phyloP scores from a whole-genome alignment of 1,140 invertebrate species.

The Caerostris darwini region DNA sequence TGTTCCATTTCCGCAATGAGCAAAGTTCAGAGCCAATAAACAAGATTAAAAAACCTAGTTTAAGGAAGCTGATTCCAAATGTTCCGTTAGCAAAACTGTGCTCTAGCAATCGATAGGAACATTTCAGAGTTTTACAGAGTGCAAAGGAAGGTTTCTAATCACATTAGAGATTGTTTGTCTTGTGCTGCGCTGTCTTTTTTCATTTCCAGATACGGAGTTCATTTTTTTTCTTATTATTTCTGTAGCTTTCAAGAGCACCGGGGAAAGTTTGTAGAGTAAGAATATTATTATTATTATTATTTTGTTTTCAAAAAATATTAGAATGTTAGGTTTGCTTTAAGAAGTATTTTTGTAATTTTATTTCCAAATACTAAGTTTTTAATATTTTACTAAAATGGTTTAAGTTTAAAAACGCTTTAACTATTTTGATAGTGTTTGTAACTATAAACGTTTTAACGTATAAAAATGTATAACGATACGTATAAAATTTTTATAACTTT shows the following conservation, averaged over 20 bases:
- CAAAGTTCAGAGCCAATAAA: constrained; percentile 31
- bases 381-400: no score
- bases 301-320: neutral
- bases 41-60: constrained; percentile 63
- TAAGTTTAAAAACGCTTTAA: no score
- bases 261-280: neutral
- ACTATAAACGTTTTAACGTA: no score
- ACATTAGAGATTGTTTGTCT: constrained; percentile 63
- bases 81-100: neutral
- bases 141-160: constrained; percentile 34
- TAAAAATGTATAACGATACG: no score
- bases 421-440: no score
- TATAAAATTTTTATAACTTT: no score
- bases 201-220: neutral
- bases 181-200: neutral
- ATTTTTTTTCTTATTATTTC: constrained; percentile 4
- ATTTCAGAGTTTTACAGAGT: constrained; percentile 37
- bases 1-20: constrained; percentile 3
- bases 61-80: constrained; percentile 53
- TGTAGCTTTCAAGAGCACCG: neutral
- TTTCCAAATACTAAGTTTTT: no score
- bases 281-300: neutral
- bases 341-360: no score
- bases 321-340: neutral
- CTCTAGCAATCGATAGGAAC: constrained; percentile 7